Base-by-base conservation (phyloP, 2,113 vertebrate species). In the Platichthys stellatus region DNA sequence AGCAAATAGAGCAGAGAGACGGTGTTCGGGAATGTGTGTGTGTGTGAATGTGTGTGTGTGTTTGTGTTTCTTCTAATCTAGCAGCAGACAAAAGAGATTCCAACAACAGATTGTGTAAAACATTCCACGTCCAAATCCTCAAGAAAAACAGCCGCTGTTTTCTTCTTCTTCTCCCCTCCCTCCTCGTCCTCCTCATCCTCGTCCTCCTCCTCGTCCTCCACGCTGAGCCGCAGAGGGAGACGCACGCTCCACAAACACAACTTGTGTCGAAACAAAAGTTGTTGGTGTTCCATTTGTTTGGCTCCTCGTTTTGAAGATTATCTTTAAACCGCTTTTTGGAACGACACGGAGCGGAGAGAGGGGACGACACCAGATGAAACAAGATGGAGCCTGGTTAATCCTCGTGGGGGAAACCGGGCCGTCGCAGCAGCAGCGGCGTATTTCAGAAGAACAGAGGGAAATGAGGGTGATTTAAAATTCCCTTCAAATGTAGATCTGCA, bases 81-180 rank as follows among this genome's bases (percentile, higher is more conserved):
- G 54, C 74, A 53, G 64, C 64, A 88, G 78, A 84, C 73, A 78
- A 85, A 82, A 76, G 67, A 81, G 76, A 86, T 84, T 82, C 76
- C 77, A 86, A 84, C 78, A 86, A 76, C 89, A 83, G 86, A 85
- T 89, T 88, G 86, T 76, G 78, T 47, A 74, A 78, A 80, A 74
- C 73, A 62, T 59, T 67, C 64, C 47, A 53, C 53, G 26, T 80
- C 62, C 0, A 88, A 85, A 85, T 83, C 68, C 71, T 67, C 45
- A 63, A 80, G 47, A 74, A 70, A 26, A 69, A 49, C 47, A 49
- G 47, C 3, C 47, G 14, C 18, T 13, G 17, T 54, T 54, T 43
- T 38, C 5, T 31, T 31, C 31, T 17, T 49, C 47, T 17, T 18
- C 47, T 2, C 18, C 47, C 14, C 47, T 2, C 18, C 47, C 13